Evolutionary conservation across 1,140 invertebrate genomes (phyloP), one percentile per base, ranked within the genome.

Genomic region (Oryctes rhinoceros): DNA sequence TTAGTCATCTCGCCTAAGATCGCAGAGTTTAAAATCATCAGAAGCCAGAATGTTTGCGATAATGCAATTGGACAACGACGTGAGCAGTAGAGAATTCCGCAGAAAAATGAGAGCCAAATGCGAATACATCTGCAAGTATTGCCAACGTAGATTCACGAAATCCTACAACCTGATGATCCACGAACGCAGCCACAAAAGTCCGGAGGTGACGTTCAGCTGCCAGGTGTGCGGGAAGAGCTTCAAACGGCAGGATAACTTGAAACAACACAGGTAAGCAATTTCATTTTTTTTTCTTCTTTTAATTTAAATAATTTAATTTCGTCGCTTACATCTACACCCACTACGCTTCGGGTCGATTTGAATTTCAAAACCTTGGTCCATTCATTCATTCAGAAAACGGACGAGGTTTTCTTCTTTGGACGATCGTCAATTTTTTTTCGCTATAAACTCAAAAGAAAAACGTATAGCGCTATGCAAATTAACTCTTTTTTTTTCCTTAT

Each of bases 101-200:
- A 95, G 96, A 89, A 97, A 96, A 91, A 95, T 96, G 94, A 91
- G 94, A 89, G 92, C 94, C 90, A 95, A 98, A 91, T 98, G 97
- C 91, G 96, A 99, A 91, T 99, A 98, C 90, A 96, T 99, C 89
- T 99, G 98, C 93, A 97, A 97, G 90, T 99, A 96, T 92, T 99
- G 98, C 92, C 95, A 98, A 89, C 94, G 98, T 86, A 93, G 97
- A 86, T 99, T 99, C 92, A 99, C 97, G 86, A 99, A 99, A 91
- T 96, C 97, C 81, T 99, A 99, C 92, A 99, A 99, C 91, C 92
- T 99, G 86, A 96, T 99, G 93, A 99, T 99, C 86, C 98, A 99
- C 91, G 98, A 99, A 89, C 92, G 98, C 87, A 99, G 97, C 82
- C 98, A 99, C 91, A 99, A 99, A 88, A 96, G 97, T 87, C 93